phyloP scores from a whole-genome alignment of 2,113 vertebrate species.

The Xiphophorus couchianus region DNA sequence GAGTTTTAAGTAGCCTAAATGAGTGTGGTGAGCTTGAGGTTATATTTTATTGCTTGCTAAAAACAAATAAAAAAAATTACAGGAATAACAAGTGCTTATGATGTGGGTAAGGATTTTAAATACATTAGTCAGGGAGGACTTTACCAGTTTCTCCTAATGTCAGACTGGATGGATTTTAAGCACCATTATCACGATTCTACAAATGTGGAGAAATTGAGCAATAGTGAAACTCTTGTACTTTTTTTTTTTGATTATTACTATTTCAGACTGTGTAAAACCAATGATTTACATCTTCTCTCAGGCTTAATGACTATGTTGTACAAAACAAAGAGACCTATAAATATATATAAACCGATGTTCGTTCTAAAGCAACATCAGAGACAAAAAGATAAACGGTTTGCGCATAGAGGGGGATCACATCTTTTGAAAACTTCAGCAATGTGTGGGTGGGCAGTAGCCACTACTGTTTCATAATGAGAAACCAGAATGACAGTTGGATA shows the following conservation, averaged over 20 bases:
- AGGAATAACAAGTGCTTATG: no score
- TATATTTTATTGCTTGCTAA: no score
- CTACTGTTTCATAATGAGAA: conserved; percentile 17
- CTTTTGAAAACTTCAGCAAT: conserved; percentile 24
- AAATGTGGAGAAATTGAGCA: background rate
- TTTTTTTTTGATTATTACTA: background rate
- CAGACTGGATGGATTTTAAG: background rate
- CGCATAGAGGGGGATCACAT: conserved; percentile 9
- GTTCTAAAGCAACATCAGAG: conserved; percentile 4
- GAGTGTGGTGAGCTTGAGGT: no score
- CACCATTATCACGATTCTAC: background rate
- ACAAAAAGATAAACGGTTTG: conserved; percentile 18
- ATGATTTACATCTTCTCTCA: background rate
- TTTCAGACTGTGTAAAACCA: background rate
- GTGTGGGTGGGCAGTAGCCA: conserved; percentile 14
- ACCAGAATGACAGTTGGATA: conserved; percentile 16
- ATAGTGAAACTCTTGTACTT: background rate
- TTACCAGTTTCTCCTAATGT: no score
- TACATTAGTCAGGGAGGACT: no score
- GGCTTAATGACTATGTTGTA: background rate
- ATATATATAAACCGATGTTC: background rate
- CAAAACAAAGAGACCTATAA: background rate
- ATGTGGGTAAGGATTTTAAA: no score
- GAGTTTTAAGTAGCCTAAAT: no score
- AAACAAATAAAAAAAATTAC: no score